Base-by-base conservation (phyloP, 2,888 invertebrate species). In the Caenorhabditis sp. region DNA sequence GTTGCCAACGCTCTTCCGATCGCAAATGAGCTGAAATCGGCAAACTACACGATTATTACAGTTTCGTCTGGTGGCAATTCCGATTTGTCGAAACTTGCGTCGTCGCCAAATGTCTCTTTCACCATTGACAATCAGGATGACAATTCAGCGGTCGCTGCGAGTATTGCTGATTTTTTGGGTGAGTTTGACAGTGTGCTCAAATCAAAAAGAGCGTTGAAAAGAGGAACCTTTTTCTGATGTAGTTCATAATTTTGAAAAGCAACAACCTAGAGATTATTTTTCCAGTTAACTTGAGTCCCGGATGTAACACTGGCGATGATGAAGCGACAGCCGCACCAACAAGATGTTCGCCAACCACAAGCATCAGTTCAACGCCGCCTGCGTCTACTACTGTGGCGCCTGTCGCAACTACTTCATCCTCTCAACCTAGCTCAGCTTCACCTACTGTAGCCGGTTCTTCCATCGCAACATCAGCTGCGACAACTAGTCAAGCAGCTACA, bases 1-100 rank as follows among this genome's bases (percentile, higher is more conserved):
- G 66, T 71, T 10, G 4, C 17, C 0, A 17, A 50, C 0, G 51
- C 71, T 12, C n/a, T 19, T 1, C 24, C 17, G 10, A 36, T 36
- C n/a, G 63, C 71, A 1, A 21, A 36, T 2, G 21, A 8, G 6
- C 50, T 71, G 21, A 71, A 66, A 21, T 21, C 1, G 3, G 37
- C 21, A 12, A 66, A 66, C 10, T 71, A 63, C 51, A 54, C 49
- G 8, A 53, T 71, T 17, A 63, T 71, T 2, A 71, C 71, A 12
- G 63, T 71, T n/a, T 66, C 66, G 5, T 63, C 65, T 23, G 57
- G 57, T 0, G 53, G 36, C 50, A 21, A 59, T 0, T 65, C 71
- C 6, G 37, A 26, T 3, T 71, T 71, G 50, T 17, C n/a, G 55
- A 62, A 62, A 43, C 49, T 66, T 26, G 59, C 66, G 6, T 60